A percentile compares a stretch with the other conserved stretches of the same genome.
Evolutionary conservation across 2,888 invertebrate species (phyloP).

Genomic region (Calameuta filiformis): DNA sequence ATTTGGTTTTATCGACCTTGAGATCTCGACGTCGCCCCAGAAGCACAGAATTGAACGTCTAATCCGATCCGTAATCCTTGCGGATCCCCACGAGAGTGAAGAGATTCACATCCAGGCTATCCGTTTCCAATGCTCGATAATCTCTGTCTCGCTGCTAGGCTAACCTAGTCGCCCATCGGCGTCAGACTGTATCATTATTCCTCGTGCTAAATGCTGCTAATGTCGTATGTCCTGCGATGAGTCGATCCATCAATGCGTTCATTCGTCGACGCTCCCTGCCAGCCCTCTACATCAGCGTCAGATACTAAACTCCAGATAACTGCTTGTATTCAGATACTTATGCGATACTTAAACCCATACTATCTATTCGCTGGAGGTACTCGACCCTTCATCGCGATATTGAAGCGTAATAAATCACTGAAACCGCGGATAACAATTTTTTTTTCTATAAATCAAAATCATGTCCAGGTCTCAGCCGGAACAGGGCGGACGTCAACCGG

Average conservation of each 20-base stretch:
- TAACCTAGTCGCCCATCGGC: slow-evolving; percentile 38
- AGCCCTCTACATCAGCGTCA: background rate
- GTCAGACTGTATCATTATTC: slow-evolving; percentile 52
- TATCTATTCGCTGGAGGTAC: background rate
- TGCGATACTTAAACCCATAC: background rate
- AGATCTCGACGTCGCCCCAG: slow-evolving; percentile 43
- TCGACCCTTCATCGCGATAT: background rate
- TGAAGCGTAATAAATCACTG: background rate
- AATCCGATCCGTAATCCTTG: slow-evolving; percentile 53
- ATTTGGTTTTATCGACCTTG: background rate
- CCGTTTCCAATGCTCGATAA: slow-evolving; percentile 51
- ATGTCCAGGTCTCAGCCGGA: no score
- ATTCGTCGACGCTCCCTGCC: background rate
- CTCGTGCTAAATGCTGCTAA: slow-evolving; percentile 45
- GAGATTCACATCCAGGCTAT: slow-evolving; percentile 42
- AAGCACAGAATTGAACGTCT: slow-evolving; percentile 46
- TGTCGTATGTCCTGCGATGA: slow-evolving; percentile 33
- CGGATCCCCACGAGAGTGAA: slow-evolving; percentile 40
- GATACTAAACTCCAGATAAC: background rate
- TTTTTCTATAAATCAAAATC: no score
- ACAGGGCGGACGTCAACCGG: no score
- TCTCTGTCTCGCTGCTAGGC: slow-evolving; percentile 31
- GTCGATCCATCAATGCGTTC: background rate
- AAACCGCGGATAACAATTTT: no score
- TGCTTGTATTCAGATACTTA: background rate